Base-by-base conservation (phyloP, 2,888 invertebrate species). In the Tuta absoluta region DNA sequence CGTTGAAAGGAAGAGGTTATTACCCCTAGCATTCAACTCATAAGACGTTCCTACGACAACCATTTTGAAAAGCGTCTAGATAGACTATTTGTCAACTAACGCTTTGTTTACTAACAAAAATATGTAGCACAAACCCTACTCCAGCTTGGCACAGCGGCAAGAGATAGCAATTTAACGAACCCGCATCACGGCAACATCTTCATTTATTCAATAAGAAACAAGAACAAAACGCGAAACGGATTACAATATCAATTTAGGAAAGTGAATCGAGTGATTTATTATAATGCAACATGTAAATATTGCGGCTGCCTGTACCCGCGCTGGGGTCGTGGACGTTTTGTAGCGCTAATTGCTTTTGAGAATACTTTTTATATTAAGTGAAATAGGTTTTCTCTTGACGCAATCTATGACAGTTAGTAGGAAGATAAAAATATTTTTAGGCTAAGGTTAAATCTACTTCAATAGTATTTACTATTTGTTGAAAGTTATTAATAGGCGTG, bases 211-310 rank as follows among this genome's bases (percentile, higher is more conserved):
- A 84, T 76, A 75, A 72, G 77, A 82, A 90, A 88, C 82, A 88
- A 86, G 82, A 90, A 83, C 82, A 88, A 85, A 80, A 85, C 76
- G 72, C 69, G 66, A 71, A 82, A 80, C 84, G 86, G 86, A 91
- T 91, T 91, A 91, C 89, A 91, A 91, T 91, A 91, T 91, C 91
- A 91, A 91, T 91, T 91, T 91, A 91, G 89, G 85, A 89, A 91
- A 91, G 90, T 91, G 90, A 86, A 86, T 73, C 81, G 76, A 78
- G 78, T 89, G 91, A 91, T 91, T 91, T 91, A 91, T 91, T 85
- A 84, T 80, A 76, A 77, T 78, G 82, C 76, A 74, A 69, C 84
- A 84, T 86, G 87, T 87, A 87, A 86, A 89, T 87, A 87, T 84
- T 77, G 78, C 81, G 70, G 71, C 77, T 56, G 78, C 81, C 70